A percentile compares a stretch with the other conserved stretches of the same genome.
phyloP scores from a whole-genome alignment of 1,140 invertebrate genomes.

The Trichonephila clavipes region DNA sequence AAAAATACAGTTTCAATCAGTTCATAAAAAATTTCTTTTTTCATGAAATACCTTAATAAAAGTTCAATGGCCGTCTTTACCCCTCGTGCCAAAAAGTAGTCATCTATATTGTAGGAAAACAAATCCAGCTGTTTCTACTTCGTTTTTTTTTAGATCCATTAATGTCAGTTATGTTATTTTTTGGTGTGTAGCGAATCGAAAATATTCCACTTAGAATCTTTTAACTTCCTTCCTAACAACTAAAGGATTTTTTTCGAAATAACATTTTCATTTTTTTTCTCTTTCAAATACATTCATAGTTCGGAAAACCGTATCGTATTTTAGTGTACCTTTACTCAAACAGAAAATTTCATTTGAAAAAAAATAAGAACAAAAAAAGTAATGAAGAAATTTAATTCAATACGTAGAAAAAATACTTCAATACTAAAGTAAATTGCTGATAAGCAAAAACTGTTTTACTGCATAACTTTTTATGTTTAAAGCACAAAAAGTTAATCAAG shows the following conservation, averaged over 20 bases:
- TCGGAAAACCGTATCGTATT: neutral
- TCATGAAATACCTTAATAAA: neutral
- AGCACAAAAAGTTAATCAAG: conserved; percentile 56
- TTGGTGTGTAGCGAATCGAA: conserved; percentile 39
- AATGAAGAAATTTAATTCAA: conserved; percentile 45
- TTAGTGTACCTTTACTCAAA: neutral
- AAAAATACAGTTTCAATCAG: neutral
- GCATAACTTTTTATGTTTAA: conserved; percentile 16
- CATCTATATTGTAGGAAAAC: neutral
- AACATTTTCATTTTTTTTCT: neutral
- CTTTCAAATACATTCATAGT: neutral
- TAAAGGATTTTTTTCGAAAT: neutral
- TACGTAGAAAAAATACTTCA: neutral
- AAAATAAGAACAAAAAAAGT: neutral
- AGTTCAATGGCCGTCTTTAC: neutral
- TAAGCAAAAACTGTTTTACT: conserved; percentile 55
- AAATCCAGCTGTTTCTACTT: conserved; percentile 33
- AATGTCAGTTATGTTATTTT: conserved; percentile 59
- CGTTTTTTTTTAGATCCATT: conserved; percentile 26
- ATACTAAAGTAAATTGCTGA: conserved; percentile 44
- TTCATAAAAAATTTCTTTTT: conserved; percentile 22
- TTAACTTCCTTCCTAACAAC: neutral
- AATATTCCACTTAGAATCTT: conserved; percentile 35
- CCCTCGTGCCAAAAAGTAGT: neutral
- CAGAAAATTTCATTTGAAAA: conserved; percentile 8